Evolutionary conservation across 2,113 vertebrate species (phyloP), one percentile per base, ranked within the genome.

Genomic region (Hoplias malabaricus): DNA sequence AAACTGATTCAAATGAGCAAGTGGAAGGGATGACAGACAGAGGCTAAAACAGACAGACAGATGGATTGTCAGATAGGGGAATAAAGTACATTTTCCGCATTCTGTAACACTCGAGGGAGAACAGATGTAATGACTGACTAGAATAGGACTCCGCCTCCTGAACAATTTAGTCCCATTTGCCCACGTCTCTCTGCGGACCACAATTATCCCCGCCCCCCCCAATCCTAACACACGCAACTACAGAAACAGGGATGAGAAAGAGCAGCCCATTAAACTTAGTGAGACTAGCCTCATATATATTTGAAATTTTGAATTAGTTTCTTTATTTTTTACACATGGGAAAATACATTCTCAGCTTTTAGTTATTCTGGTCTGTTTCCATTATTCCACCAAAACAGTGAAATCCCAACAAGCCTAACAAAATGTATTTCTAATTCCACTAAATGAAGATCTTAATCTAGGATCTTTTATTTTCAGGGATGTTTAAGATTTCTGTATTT

Each of bases 91-190:
- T 40, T 19, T 63, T 50, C 40, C 69, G 40, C 81, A 84, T 87
- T 85, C 74, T 85, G 46, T 46, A 84, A 78, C 42, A 68, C 84
- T 84, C 71, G 40, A 33, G 84, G 86, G 84, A 75, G 83, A 87
- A 74, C 84, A 81, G 79, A 83, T 82, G 81, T 80, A 31, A 13
- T 78, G 81, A 78, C 56, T 68, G 53, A 36, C 66, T 12, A 59
- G 14, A 70, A 70, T 25, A 62, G 62, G 46, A 43, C 19, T 71
- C 59, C 38, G 0, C 66, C 85, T 86, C 83, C 84, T 86, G 81
- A 75, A 66, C 83, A 85, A 56, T 88, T 90, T 82, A 77, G 80
- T 73, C 78, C 83, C 69, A 85, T 87, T 82, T 81, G 73, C 84
- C 69, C 66, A 42, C 38, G 84, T 83, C 53, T 87, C 86, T 87